These are phyloP conservation scores for Pristionchus japonicus DNA, from an alignment of 2,888 invertebrate species.

Conservation along the genomic window DNA sequence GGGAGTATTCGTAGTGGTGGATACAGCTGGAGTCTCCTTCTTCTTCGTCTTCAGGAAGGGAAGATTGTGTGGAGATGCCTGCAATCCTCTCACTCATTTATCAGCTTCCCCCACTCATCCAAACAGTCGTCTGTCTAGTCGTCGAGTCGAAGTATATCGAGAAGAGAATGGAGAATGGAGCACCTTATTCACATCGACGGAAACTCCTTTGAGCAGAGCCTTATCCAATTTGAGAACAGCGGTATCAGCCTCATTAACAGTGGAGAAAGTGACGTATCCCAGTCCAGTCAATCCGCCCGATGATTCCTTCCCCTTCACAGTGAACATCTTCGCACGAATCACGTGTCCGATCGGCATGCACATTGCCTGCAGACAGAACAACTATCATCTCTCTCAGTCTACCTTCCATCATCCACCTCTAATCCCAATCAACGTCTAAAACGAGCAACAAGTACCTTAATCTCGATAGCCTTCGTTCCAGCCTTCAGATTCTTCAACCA, in stretches of 20 bases:
- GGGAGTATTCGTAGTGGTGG: background rate
- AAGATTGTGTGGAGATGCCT: conserved; percentile 45
- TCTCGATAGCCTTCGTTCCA: conserved; percentile 44
- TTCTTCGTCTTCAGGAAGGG: conserved; percentile 43
- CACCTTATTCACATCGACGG: conserved; percentile 45
- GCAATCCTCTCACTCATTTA: conserved; percentile 23
- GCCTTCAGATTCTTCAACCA: conserved; percentile 42
- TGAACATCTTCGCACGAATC: conserved; percentile 45
- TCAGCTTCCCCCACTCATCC: background rate
- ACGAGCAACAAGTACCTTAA: conserved; percentile 15
- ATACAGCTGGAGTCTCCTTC: background rate
- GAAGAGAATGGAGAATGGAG: background rate
- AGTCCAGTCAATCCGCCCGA: background rate
- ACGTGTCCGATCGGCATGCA: conserved; percentile 38
- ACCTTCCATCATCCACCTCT: background rate
- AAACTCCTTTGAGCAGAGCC: conserved; percentile 11
- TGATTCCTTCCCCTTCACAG: conserved; percentile 41
- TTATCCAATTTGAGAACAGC: conserved; percentile 38
- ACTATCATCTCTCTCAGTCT: background rate
- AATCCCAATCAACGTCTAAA: background rate
- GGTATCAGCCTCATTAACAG: conserved; percentile 40
- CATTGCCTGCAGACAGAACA: conserved; percentile 40
- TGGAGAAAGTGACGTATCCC: conserved; percentile 39
- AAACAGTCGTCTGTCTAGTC: background rate
- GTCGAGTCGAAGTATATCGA: background rate